These are phyloP conservation scores for Phorcus lineatus DNA, from an alignment of 2,888 invertebrate species.

Conservation along the genomic window DNA sequence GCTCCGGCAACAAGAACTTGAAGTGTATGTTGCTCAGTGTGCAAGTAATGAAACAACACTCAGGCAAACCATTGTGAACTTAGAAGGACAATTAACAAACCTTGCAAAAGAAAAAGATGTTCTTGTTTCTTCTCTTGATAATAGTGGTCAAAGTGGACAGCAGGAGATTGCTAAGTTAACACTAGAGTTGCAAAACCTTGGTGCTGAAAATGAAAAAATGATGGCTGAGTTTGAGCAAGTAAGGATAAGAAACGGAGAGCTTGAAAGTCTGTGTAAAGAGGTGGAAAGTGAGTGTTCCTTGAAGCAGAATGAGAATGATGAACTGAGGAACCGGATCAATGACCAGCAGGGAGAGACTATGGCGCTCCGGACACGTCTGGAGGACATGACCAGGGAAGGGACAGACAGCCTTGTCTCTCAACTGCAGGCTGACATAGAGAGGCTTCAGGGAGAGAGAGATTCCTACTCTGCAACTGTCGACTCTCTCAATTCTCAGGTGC, in stretches of 20 bases:
- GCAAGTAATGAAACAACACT: constrained; percentile 3
- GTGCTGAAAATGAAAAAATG: neutral
- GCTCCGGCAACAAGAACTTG: neutral
- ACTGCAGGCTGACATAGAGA: neutral
- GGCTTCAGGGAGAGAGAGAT: neutral
- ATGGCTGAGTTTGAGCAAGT: neutral
- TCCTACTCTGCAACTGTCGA: neutral
- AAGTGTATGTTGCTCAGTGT: neutral
- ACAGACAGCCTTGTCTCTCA: neutral
- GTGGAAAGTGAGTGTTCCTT: constrained; percentile 21
- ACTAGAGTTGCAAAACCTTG: neutral
- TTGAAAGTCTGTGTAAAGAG: constrained; percentile 10
- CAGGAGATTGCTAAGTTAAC: neutral
- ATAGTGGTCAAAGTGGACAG: constrained; percentile 9
- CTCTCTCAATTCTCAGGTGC: neutral
- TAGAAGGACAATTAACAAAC: neutral
- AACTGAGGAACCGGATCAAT: constrained; percentile 27
- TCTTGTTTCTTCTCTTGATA: neutral
- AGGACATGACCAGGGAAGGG: constrained; percentile 15
- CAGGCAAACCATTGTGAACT: neutral
- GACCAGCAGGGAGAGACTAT: constrained; percentile 26
- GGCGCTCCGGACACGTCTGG: constrained; percentile 1
- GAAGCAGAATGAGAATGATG: constrained; percentile 39
- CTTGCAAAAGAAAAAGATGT: neutral
- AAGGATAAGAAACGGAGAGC: neutral